Conservation (phyloP, 2,888 invertebrate species). For the Rhodophaea formosa region DNA sequence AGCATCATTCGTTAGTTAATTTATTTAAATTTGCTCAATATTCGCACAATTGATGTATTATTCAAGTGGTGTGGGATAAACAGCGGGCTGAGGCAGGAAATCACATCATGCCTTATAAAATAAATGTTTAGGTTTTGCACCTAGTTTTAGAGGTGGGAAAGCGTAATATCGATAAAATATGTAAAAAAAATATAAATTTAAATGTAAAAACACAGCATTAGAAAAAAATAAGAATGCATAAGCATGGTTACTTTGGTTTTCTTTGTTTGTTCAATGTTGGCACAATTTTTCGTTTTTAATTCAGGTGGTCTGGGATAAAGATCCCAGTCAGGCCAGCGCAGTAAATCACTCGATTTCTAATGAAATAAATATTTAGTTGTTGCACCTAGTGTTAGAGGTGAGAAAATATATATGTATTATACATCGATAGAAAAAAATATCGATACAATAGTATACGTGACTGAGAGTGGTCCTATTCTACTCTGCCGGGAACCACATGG, state of each 20-base stretch:
- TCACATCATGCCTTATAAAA: constrained; percentile 60
- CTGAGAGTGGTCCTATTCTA: too few relatives aligned
- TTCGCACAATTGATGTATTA: constrained; percentile 63
- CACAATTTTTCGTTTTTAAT: constrained; percentile 76
- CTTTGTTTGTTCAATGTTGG: too few relatives aligned
- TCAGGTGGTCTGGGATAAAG: constrained; percentile 54
- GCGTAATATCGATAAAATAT: constrained; percentile 8
- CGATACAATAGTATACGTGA: too few relatives aligned
- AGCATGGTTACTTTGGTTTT: too few relatives aligned
- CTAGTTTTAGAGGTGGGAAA: constrained; percentile 32
- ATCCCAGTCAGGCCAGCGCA: constrained; percentile 30
- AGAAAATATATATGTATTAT: constrained; percentile 20
- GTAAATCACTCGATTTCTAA: constrained; percentile 56
- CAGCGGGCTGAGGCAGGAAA: constrained; percentile 38
- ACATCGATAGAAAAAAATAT: too few relatives aligned
- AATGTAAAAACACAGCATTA: too few relatives aligned
- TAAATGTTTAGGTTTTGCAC: constrained; percentile 61
- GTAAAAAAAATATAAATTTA: too few relatives aligned
- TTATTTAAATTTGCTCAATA: constrained; percentile 36
- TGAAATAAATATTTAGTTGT: constrained; percentile 65
- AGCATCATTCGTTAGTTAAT: too few relatives aligned
- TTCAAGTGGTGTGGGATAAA: constrained; percentile 56
- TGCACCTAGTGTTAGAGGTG: constrained; percentile 40
- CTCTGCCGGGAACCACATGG: too few relatives aligned
- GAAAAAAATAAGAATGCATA: too few relatives aligned